Evolutionary conservation across 2,113 vertebrate genomes (phyloP).

Genomic region (Picathartes gymnocephalus): DNA sequence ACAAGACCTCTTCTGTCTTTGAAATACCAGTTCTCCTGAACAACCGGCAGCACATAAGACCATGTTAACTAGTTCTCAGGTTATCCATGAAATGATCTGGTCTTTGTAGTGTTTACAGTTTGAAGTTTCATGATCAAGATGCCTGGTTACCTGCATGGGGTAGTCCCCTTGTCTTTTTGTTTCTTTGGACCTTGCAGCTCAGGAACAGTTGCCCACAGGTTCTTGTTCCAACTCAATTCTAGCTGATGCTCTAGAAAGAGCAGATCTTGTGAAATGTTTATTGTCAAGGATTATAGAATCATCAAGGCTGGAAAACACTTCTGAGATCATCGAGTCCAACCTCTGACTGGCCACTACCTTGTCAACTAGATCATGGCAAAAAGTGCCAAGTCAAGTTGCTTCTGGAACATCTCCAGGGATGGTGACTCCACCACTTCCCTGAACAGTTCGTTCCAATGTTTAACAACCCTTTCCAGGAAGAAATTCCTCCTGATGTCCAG

Average conservation of each 20-base stretch:
- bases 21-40: neutral
- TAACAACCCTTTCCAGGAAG: neutral
- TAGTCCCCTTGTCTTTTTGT: neutral
- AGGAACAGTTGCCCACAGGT: neutral
- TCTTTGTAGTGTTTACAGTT: neutral
- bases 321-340: neutral
- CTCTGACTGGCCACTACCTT: neutral
- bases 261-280: neutral
- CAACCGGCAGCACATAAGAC: neutral
- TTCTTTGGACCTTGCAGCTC: neutral
- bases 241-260: neutral
- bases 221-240: accelerated
- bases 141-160: neutral
- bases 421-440: neutral
- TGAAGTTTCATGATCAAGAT: neutral
- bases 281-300: neutral
- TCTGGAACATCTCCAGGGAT: neutral
- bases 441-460: neutral
- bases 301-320: neutral
- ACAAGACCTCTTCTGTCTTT: neutral
- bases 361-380: neutral
- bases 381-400: neutral
- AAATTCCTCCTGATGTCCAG: neutral
- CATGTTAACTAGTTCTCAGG: neutral
- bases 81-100: neutral